Base-by-base conservation (phyloP, 2,113 vertebrate genomes). In the Sciurus niger region DNA sequence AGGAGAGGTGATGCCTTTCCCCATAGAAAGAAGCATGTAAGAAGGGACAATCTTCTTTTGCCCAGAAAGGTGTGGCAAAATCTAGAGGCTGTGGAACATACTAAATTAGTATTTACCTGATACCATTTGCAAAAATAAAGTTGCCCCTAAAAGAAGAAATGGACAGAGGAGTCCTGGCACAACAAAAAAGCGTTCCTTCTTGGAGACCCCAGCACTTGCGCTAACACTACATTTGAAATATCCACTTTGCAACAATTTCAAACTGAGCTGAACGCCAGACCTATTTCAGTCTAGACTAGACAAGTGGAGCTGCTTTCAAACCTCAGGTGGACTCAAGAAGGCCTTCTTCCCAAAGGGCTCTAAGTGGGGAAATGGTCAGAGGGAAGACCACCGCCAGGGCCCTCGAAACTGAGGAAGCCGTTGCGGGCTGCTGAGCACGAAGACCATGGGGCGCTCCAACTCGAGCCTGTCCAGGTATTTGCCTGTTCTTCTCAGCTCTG, bases 251-350 rank as follows among this genome's bases (percentile, higher is more conserved):
- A 51, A 74, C 73, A 8, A 46, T 82, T 85, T 89, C 53, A 91
- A 55, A 84, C 18, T 55, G n/a, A 83, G 13, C 37, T 48, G 55
- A 95, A 58, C 37, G 86, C 48, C 34, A 13, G 22, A 67, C 70
- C 79, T 58, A 67, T 1, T 79, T 79, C 18, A 55, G 30, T 32
- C 25, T 89, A 73, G 20, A 65, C 22, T 11, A 68, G 70, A 73
- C 10, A 25, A n/a, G 28, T 53, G 60, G 58, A 72, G 28, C 63
- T 89, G 9, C 37, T 96, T 46, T 95, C 70, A 80, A 30, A 85
- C 9, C 55, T 92, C 88, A 37, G 4, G 16, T 4, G 76, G 92
- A 92, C 55, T 32, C 90, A 92, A 32, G 25, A 65, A 77, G 40
- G 4, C 25, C n/a, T 60, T 76, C 40, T 83, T 68, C 37, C 32